Conservation (phyloP, 2,888 invertebrate genomes). For the Rhingia campestris region DNA sequence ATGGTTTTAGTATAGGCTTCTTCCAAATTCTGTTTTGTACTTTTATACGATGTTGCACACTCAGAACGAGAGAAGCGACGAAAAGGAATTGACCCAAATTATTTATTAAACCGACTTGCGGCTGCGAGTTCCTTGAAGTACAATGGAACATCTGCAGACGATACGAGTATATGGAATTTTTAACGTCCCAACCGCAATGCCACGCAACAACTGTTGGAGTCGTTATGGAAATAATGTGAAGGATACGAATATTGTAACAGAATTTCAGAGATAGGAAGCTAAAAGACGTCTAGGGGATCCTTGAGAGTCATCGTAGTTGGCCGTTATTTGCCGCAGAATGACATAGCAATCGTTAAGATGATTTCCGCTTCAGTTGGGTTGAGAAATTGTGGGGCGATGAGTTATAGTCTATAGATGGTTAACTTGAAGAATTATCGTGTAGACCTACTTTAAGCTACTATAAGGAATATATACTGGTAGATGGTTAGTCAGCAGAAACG, state of each 20-base stretch:
- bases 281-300: constrained; percentile 14
- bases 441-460: not conserved
- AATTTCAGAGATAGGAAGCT: constrained; percentile 24
- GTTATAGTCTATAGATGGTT: constrained; percentile 14
- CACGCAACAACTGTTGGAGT: constrained; percentile 70
- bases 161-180: constrained; percentile 60
- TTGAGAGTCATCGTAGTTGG: constrained; percentile 19
- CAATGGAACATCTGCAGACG: constrained; percentile 66
- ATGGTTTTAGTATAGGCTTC: constrained; percentile 29
- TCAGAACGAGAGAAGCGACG: constrained; percentile 34
- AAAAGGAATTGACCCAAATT: constrained; percentile 69
- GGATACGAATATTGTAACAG: constrained; percentile 32
- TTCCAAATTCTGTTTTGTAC: constrained; percentile 8
- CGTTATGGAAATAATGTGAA: constrained; percentile 63
- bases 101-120: constrained; percentile 61
- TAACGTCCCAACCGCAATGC: constrained; percentile 56
- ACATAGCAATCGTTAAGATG: constrained; percentile 63
- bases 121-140: constrained; percentile 35
- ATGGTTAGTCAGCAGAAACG: constrained; percentile 15
- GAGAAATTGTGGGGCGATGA: constrained; percentile 46
- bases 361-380: constrained; percentile 57
- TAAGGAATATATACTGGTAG: not conserved
- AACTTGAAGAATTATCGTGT: not conserved
- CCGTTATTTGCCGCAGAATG: constrained; percentile 54
- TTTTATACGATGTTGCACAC: constrained; percentile 48